phyloP scores from a whole-genome alignment of 2,888 invertebrate species.

The Drosophila anomalipes region DNA sequence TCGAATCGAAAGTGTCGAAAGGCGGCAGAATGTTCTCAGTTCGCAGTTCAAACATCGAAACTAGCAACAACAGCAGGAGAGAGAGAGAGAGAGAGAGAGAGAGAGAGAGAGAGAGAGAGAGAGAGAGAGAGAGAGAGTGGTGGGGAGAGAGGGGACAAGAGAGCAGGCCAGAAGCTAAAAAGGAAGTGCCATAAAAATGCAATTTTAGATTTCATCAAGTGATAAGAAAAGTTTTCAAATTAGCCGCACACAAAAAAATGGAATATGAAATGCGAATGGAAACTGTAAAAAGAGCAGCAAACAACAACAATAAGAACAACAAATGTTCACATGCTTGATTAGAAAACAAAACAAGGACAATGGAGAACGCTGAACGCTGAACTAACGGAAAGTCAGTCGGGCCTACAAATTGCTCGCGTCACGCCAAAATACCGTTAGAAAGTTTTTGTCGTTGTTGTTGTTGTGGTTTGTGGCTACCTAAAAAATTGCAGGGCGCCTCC shows the following conservation, averaged over 20 bases:
- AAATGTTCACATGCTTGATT: slow-evolving; percentile 65
- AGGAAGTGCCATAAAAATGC: slow-evolving; percentile 82
- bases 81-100: slow-evolving; percentile 4
- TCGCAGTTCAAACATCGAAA: slow-evolving; percentile 26
- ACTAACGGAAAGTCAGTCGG: slow-evolving; percentile 53
- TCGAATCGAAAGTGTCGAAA: slow-evolving; percentile 73
- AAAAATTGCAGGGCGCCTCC: slow-evolving; percentile 3
- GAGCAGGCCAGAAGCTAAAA: slow-evolving; percentile 33
- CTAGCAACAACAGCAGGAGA: slow-evolving; percentile 11
- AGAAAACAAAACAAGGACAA: slow-evolving; percentile 61
- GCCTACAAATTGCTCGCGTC: slow-evolving; percentile 74
- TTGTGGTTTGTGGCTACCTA: slow-evolving; percentile 8
- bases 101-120: background rate
- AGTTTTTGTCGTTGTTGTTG: slow-evolving; percentile 45
- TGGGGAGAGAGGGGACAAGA: slow-evolving; percentile 10
- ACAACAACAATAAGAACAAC: slow-evolving; percentile 41
- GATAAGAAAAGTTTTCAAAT: slow-evolving; percentile 82
- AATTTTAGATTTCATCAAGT: slow-evolving; percentile 82
- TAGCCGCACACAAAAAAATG: slow-evolving; percentile 68
- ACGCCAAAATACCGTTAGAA: slow-evolving; percentile 80
- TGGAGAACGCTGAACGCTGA: slow-evolving; percentile 17
- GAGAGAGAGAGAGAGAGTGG: background rate
- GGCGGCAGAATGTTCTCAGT: slow-evolving; percentile 51
- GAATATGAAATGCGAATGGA: slow-evolving; percentile 74
- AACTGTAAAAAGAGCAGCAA: slow-evolving; percentile 76